Base-by-base conservation (phyloP, 2,888 invertebrate genomes). In the Nomada lathburiana region DNA sequence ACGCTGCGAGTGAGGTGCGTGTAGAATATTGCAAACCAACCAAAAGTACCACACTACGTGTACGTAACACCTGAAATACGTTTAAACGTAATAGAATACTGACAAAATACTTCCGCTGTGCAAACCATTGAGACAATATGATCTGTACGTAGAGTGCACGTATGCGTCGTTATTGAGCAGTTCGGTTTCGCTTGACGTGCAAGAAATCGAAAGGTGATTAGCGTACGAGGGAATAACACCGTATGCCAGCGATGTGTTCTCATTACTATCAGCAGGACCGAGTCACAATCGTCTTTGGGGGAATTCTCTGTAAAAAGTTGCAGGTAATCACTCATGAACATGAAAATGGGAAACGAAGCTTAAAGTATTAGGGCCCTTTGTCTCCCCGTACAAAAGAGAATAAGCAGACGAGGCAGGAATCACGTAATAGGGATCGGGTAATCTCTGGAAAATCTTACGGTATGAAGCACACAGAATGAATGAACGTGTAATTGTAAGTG, bases 381-480 rank as follows among this genome's bases (percentile, higher is more conserved):
- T 82, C 69, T 70, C 65, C 29, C n/a, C 26, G 11, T 76, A 73
- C 73, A 69, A 77, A 82, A 73, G 73, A 36, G 72, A 73, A 80
- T 67, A 80, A 73, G 76, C 72, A 82, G 68, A 82, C 82, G 76
- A 73, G 65, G 76, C 76, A 52, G 64, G 29, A 82, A 83, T 82
- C 67, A 42, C 75, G 52, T 81, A 75, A 80, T 81, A 67, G 75
- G 50, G 57, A 68, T 63, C 72, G 65, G 7, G 65, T 74, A 81
- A 81, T 81, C 74, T 59, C 69, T 44, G 53, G 53, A 60, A 65
- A 65, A 80, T 69, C 63, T 80, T 81, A 65, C 23, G 23, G 67
- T 73, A 62, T 26, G 53, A 70, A 75, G n/a, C 42, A 11, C 44
- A 29, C 2, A 16, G 13, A 52, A 29, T 70, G 69, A 68, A 67